Evolutionary conservation across 2,888 invertebrate genomes (phyloP).

Genomic region (Eristalis tenax): DNA sequence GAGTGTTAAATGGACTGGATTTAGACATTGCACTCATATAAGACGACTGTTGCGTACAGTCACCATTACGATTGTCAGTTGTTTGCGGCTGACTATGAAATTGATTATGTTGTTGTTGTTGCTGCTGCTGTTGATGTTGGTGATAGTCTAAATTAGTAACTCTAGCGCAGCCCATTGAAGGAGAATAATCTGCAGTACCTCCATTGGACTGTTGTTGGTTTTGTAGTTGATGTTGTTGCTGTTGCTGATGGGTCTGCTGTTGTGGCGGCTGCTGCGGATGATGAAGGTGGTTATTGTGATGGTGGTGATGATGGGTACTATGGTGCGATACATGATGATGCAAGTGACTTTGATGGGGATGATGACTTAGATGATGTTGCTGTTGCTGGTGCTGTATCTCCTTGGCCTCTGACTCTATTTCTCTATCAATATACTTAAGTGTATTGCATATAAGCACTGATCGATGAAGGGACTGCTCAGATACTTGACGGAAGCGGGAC

Average conservation of each 20-base stretch:
- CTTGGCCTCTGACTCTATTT: conserved; percentile 89
- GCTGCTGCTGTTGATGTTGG: conserved; percentile 74
- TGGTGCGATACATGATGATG: conserved; percentile 76
- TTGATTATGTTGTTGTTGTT: conserved; percentile 74
- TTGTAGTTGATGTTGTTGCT: conserved; percentile 73
- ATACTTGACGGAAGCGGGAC: conserved; percentile 92
- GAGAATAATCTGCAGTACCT: conserved; percentile 64
- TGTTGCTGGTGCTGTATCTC: conserved; percentile 78
- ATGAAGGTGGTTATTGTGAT: conserved; percentile 62
- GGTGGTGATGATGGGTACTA: conserved; percentile 74
- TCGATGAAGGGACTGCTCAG: conserved; percentile 93
- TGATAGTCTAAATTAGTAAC: conserved; percentile 79
- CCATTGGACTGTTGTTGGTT: conserved; percentile 70
- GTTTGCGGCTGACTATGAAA: conserved; percentile 75
- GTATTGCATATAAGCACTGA: conserved; percentile 97
- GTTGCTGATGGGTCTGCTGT: conserved; percentile 74
- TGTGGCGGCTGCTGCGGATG: conserved; percentile 72
- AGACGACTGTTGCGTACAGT: conserved; percentile 59
- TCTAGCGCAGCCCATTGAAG: conserved; percentile 78
- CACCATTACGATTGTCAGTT: conserved; percentile 57
- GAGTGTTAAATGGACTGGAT: conserved; percentile 48
- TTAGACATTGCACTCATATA: conserved; percentile 64
- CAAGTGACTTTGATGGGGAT: conserved; percentile 75
- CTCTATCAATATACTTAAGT: conserved; percentile 92
- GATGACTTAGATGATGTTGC: conserved; percentile 73